Percentiles rank a stretch among this genome's conserved stretches.
Conservation (phyloP, 2,888 invertebrate genomes). For the Plagodis pulveraria region DNA sequence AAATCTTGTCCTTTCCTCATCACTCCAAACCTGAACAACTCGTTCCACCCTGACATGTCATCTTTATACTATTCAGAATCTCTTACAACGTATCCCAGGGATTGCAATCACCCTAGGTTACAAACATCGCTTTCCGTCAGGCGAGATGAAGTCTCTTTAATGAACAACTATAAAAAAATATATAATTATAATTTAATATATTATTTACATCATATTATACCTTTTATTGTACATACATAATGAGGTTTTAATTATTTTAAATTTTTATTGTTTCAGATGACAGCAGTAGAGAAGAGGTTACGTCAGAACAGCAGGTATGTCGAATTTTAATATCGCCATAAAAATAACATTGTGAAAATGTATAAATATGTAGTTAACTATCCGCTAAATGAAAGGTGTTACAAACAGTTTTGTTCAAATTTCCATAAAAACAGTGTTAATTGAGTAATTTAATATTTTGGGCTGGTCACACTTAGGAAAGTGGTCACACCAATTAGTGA, state of each 20-base stretch:
- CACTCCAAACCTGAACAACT: too few species aligned
- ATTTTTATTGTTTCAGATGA: slow-evolving; percentile 74
- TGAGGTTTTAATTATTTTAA: neutral
- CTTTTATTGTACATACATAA: neutral
- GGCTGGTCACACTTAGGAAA: slow-evolving; percentile 15
- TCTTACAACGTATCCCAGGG: too few species aligned
- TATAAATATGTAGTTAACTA: slow-evolving; percentile 11
- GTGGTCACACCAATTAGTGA: slow-evolving; percentile 17
- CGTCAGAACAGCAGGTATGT: slow-evolving; percentile 78
- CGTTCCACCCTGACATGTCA: too few species aligned
- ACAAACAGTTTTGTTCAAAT: slow-evolving; percentile 4
- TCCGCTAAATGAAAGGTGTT: slow-evolving; percentile 15
- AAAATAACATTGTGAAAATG: slow-evolving; percentile 4
- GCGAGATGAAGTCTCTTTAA: too few species aligned
- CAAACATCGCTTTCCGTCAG: too few species aligned
- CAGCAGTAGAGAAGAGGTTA: slow-evolving; percentile 75
- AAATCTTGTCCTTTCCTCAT: too few species aligned
- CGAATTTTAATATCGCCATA: slow-evolving; percentile 8
- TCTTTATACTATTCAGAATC: too few species aligned
- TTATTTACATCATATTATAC: too few species aligned
- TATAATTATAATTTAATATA: neutral
- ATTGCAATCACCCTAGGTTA: too few species aligned
- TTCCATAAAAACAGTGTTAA: slow-evolving; percentile 19
- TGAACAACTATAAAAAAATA: too few species aligned
- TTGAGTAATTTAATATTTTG: slow-evolving; percentile 22